phyloP scores from a whole-genome alignment of 2,113 vertebrate species.

The Gobiocypris rarus region DNA sequence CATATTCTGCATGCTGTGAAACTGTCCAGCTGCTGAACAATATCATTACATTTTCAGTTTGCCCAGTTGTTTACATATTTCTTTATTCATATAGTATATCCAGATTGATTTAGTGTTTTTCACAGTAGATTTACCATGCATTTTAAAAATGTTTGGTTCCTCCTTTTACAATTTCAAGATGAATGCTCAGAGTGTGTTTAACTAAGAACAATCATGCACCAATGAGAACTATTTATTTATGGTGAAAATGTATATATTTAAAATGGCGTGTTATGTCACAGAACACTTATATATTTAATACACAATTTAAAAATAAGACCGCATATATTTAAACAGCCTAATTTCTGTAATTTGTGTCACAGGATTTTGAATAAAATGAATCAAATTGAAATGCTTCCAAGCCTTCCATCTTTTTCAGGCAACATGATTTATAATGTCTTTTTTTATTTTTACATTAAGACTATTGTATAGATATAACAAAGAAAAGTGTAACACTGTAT shows the following conservation, averaged over 20 bases:
- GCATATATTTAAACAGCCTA: background rate
- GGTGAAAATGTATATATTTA: constrained; percentile 26
- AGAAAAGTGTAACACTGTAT: background rate
- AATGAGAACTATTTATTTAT: constrained; percentile 37
- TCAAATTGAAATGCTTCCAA: background rate
- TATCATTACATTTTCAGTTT: constrained; percentile 57
- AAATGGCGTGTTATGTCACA: constrained; percentile 7
- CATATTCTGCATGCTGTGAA: constrained; percentile 51
- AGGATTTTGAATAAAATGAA: constrained; percentile 35
- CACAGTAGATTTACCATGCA: constrained; percentile 6
- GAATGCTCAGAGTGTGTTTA: constrained; percentile 3
- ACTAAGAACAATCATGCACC: constrained; percentile 24
- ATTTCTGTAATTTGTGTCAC: constrained; percentile 13
- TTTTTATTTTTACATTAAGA: background rate
- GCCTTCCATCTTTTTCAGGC: background rate
- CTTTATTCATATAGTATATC: constrained; percentile 34
- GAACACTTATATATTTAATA: constrained; percentile 40
- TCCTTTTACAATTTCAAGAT: background rate
- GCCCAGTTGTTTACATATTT: constrained; percentile 1
- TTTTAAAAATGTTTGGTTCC: background rate
- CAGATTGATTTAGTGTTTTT: constrained; percentile 33
- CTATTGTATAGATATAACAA: no score
- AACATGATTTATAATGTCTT: background rate
- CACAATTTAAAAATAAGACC: constrained; percentile 20
- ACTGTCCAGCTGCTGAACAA: constrained; percentile 1